Conservation (phyloP, 2,888 invertebrate genomes). For the Poecilobothrus nobilitatus region DNA sequence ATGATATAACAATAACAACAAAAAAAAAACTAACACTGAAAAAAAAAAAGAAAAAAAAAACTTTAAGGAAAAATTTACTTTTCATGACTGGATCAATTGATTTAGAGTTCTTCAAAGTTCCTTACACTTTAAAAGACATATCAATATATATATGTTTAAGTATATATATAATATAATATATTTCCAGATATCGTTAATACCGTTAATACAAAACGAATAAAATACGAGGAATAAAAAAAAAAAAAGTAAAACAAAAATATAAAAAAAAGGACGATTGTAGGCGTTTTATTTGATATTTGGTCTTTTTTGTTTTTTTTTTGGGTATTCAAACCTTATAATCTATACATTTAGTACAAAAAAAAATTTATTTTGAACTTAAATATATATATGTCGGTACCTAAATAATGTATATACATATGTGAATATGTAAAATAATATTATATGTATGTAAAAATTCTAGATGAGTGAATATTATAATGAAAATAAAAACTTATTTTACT, state of each 20-base stretch:
- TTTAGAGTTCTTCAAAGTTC: constrained; percentile 6
- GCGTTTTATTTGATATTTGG: constrained; percentile 4
- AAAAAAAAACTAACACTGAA: background rate
- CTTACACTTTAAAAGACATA: background rate
- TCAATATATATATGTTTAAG: background rate
- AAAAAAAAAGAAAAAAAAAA: background rate
- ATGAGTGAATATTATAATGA: constrained; percentile 2
- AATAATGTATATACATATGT: background rate
- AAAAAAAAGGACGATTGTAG: background rate
- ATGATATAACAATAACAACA: no score
- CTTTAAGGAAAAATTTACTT: background rate
- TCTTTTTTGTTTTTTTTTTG: background rate
- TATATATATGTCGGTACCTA: background rate
- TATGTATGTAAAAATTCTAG: background rate
- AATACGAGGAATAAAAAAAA: background rate
- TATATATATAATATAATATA: background rate
- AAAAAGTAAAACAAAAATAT: background rate
- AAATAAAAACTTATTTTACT: background rate
- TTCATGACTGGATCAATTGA: constrained; percentile 6
- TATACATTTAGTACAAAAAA: no score
- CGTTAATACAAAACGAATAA: background rate
- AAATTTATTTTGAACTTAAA: no score
- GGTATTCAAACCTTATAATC: background rate
- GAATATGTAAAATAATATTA: background rate
- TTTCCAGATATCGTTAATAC: background rate